phyloP scores from a whole-genome alignment of 2,888 invertebrate genomes.

The Vannuccia rotundouncinata region DNA sequence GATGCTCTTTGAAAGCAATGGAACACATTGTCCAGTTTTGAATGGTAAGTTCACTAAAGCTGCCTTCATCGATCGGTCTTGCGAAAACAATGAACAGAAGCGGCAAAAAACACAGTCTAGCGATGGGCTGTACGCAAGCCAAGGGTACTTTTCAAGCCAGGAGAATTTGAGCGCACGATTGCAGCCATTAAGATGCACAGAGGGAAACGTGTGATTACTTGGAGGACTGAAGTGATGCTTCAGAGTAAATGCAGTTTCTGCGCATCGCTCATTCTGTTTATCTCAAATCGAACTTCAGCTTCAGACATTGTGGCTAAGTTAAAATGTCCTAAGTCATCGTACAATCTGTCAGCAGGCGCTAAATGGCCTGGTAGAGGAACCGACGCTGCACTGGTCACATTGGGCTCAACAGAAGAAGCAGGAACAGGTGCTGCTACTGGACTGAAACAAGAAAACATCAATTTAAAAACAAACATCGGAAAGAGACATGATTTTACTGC shows the following conservation, averaged over 20 bases:
- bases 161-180: not conserved
- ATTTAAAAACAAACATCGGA: no score
- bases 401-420: not conserved
- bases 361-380: not conserved
- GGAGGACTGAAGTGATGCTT: not conserved
- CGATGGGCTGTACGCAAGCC: slow-evolving; percentile 19
- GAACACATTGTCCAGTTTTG: not conserved
- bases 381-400: not conserved
- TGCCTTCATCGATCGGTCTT: slow-evolving; percentile 8
- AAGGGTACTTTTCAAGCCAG: slow-evolving; percentile 21
- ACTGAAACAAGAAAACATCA: no score
- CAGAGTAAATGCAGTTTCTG: slow-evolving; percentile 5
- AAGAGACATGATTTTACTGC: no score
- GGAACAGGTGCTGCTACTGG: not conserved
- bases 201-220: not conserved
- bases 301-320: not conserved
- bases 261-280: not conserved
- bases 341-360: not conserved
- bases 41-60: slow-evolving; percentile 15
- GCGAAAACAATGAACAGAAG: slow-evolving; percentile 3
- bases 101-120: slow-evolving; percentile 18
- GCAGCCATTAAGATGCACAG: slow-evolving; percentile 13
- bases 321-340: not conserved
- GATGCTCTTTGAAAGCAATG: not conserved
- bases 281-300: not conserved